phyloP scores from a whole-genome alignment of 2,888 invertebrate genomes.

The Acanthosepion lycidas region DNA sequence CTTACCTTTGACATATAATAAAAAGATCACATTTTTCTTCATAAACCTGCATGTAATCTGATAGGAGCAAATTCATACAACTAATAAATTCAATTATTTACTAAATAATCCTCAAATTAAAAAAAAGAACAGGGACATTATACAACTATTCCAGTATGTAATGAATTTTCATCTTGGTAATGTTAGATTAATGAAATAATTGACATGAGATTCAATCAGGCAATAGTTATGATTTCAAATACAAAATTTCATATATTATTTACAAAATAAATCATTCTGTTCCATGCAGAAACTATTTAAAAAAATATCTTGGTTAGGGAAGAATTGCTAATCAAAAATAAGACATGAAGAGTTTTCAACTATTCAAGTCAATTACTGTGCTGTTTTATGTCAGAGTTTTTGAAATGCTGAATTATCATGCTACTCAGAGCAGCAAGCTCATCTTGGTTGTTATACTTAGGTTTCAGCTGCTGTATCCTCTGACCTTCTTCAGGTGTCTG shows the following conservation, averaged over 20 bases:
- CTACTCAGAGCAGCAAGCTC: no score
- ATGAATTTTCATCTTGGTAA: background rate
- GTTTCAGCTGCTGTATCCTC: no score
- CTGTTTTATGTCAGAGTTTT: no score
- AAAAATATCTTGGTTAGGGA: no score
- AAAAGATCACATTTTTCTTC: no score
- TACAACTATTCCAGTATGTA: no score
- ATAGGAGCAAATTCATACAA: background rate
- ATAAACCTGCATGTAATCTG: background rate
- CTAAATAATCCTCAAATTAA: background rate
- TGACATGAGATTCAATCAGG: background rate
- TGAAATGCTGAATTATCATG: no score
- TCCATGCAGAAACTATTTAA: background rate
- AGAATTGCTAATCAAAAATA: no score
- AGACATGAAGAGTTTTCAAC: no score
- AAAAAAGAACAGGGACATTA: background rate
- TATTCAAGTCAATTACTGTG: no score
- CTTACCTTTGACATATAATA: background rate
- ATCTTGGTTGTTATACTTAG: no score
- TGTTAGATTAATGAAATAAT: background rate
- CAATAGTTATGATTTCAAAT: background rate
- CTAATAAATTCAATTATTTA: background rate
- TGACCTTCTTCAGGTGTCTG: no score
- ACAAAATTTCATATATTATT: background rate
- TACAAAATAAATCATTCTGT: background rate